Percentiles rank a stretch among this genome's conserved stretches.
phyloP scores from a whole-genome alignment of 2,113 vertebrate species.

The Eleginops maclovinus region DNA sequence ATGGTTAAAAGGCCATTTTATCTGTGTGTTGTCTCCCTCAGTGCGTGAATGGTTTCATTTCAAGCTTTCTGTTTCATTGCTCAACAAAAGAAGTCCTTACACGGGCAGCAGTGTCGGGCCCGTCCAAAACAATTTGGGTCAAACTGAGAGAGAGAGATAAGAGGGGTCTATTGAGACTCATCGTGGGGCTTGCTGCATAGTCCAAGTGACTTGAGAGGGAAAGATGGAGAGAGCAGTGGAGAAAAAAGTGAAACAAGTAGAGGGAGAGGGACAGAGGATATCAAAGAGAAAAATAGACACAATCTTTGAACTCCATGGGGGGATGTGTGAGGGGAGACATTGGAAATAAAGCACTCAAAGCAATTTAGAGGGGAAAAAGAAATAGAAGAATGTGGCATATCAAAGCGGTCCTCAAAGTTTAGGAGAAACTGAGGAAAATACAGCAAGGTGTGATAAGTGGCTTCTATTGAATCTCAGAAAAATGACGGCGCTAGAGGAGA shows the following conservation, averaged over 20 bases:
- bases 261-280: constrained; percentile 11
- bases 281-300: constrained; percentile 47
- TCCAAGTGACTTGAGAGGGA: constrained; percentile 29
- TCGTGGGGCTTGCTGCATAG: constrained; percentile 26
- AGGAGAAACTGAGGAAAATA: constrained; percentile 35
- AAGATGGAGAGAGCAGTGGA: constrained; percentile 18
- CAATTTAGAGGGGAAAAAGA: constrained; percentile 56
- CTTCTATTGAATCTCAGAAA: constrained; percentile 31
- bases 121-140: constrained; percentile 49
- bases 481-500: constrained; percentile 28
- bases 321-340: constrained; percentile 23
- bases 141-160: constrained; percentile 38
- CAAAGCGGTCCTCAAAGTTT: constrained; percentile 39
- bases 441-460: constrained; percentile 51
- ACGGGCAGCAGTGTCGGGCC: constrained; percentile 18
- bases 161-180: constrained; percentile 30
- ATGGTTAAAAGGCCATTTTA: constrained; percentile 21
- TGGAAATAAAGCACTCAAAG: constrained; percentile 61
- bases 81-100: constrained; percentile 22
- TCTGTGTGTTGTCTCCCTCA: constrained; percentile 15
- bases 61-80: constrained; percentile 41
- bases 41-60: constrained; percentile 45
- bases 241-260: constrained; percentile 32
- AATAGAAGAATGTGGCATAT: constrained; percentile 48
- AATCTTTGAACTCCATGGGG: constrained; percentile 34